Evolutionary conservation across 2,888 invertebrate genomes (phyloP).

Genomic region (Dysmachus trigonus): DNA sequence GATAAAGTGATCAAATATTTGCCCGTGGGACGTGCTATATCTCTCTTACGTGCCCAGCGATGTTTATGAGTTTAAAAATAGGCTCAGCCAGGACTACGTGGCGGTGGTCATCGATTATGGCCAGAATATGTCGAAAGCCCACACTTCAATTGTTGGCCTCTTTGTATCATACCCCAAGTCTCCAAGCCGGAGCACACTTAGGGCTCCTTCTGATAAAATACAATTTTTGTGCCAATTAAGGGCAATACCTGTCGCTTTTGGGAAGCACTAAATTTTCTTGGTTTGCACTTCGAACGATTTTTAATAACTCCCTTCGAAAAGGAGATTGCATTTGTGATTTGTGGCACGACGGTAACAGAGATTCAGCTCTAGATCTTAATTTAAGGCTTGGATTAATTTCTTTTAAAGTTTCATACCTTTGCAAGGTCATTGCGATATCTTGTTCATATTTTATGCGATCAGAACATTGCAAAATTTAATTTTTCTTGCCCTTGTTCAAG

Average conservation of each 20-base stretch:
- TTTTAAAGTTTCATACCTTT: not conserved
- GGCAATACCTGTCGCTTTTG: not conserved
- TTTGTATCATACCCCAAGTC: not conserved
- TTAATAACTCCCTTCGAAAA: not conserved
- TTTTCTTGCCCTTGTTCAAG: not conserved
- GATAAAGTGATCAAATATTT: conserved; percentile 42
- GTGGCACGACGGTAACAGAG: not conserved
- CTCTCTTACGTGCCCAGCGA: conserved; percentile 29
- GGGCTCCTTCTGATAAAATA: not conserved
- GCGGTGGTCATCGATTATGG: conserved; percentile 18
- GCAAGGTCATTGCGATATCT: not conserved
- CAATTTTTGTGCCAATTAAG: not conserved
- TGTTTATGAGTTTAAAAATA: conserved; percentile 34
- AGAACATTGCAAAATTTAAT: not conserved
- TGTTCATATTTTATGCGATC: not conserved
- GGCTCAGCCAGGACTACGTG: not conserved
- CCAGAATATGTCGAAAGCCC: not conserved
- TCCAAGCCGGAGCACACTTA: not conserved
- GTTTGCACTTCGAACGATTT: not conserved
- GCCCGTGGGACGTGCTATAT: conserved; percentile 31
- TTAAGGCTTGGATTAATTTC: not conserved
- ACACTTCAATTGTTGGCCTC: not conserved
- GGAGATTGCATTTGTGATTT: not conserved
- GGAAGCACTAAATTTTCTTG: not conserved
- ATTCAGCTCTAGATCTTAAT: not conserved